Evolutionary conservation across 2,113 vertebrate species (phyloP).

Genomic region (Plecotus auritus): DNA sequence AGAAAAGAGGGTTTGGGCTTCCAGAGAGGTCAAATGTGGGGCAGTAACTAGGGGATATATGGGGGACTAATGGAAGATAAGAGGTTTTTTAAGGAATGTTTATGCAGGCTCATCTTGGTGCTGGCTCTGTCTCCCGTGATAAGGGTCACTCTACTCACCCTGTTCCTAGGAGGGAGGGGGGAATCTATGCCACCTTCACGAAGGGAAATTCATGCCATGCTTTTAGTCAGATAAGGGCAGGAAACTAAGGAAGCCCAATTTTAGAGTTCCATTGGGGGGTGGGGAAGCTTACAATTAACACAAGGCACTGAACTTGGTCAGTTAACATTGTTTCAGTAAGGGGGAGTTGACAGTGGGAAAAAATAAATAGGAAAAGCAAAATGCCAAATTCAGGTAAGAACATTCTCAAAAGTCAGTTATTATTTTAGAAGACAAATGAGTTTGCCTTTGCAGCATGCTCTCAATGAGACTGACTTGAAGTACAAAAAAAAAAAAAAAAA

Average conservation of each 20-base stretch:
- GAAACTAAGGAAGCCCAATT: not conserved
- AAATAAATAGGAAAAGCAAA: not conserved
- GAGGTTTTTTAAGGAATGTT: not conserved
- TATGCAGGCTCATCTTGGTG: not conserved
- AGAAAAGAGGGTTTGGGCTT: not conserved
- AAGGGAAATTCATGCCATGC: not conserved
- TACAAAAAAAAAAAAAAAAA: not conserved
- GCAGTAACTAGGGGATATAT: too few relatives aligned
- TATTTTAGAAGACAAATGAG: not conserved
- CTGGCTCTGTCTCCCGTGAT: not conserved
- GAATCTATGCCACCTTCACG: not conserved
- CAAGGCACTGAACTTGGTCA: not conserved
- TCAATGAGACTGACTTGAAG: not conserved
- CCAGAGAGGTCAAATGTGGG: not conserved
- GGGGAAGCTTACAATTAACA: not conserved
- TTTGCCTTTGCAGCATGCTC: not conserved
- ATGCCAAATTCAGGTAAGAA: not conserved
- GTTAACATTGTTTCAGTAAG: not conserved
- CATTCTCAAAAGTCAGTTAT: not conserved
- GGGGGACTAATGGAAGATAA: not conserved
- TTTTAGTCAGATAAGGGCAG: not conserved
- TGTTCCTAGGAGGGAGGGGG: not conserved
- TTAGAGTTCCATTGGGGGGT: not conserved
- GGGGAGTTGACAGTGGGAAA: not conserved
- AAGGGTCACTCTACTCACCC: not conserved